A percentile compares a stretch with the other conserved stretches of the same genome.
phyloP scores from a whole-genome alignment of 2,113 vertebrate genomes.

The Otus sunia region DNA sequence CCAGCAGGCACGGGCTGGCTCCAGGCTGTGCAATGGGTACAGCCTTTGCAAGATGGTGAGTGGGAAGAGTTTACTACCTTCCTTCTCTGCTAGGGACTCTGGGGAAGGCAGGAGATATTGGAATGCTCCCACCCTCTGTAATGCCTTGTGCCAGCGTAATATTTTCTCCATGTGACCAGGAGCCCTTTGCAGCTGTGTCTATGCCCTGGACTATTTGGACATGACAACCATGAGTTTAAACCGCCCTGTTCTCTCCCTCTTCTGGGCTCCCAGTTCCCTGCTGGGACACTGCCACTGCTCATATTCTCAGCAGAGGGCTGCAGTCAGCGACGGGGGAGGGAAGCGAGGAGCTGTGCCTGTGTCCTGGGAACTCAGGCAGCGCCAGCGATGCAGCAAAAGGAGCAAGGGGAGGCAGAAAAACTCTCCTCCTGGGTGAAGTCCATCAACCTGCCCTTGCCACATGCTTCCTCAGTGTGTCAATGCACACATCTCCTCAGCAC shows the following conservation, averaged over 20 bases:
- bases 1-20: neutral
- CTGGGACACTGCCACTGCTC: neutral
- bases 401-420: neutral
- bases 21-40: neutral
- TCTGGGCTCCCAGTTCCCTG: neutral
- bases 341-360: neutral
- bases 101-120: neutral
- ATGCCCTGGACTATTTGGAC: neutral
- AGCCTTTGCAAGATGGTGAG: neutral
- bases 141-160: neutral
- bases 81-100: neutral
- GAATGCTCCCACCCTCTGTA: neutral
- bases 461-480: neutral
- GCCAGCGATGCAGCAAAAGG: neutral
- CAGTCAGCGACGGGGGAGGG: neutral
- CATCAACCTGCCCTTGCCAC: neutral
- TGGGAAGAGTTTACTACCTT: fast-evolving
- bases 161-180: neutral
- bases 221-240: neutral
- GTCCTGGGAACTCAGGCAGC: neutral
- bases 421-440: neutral
- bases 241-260: neutral
- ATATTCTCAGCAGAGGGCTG: neutral
- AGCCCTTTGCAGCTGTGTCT: neutral
- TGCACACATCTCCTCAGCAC: neutral